Percentiles rank a stretch among this genome's conserved stretches.
phyloP scores from a whole-genome alignment of 2,888 invertebrate genomes.

The Ischnus inquisitorius region DNA sequence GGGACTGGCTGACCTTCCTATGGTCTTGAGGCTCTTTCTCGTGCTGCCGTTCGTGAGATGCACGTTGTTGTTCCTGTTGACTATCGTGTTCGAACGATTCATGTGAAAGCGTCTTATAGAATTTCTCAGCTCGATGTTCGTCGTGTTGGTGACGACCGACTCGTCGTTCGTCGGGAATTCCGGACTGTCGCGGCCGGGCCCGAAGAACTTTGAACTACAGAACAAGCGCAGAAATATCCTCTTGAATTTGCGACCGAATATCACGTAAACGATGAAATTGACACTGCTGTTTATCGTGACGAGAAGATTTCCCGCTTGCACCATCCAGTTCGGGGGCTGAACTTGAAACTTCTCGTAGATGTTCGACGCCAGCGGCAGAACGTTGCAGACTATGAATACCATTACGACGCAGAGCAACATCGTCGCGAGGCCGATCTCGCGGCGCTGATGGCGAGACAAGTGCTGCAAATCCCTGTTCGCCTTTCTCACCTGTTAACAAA shows the following conservation, averaged over 20 bases:
- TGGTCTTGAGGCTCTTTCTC: slow-evolving; percentile 76
- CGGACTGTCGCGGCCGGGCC: slow-evolving; percentile 88
- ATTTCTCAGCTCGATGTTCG: slow-evolving; percentile 89
- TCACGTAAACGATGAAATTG: slow-evolving; percentile 99
- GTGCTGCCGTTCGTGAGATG: slow-evolving; percentile 77
- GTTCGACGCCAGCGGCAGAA: slow-evolving; percentile 94
- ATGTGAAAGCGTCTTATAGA: slow-evolving; percentile 88
- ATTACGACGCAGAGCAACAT: slow-evolving; percentile 98
- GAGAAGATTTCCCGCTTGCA: slow-evolving; percentile 95
- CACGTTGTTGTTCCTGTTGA: slow-evolving; percentile 82
- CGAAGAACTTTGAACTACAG: slow-evolving; percentile 88
- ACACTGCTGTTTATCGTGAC: slow-evolving; percentile 99
- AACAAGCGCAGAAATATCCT: slow-evolving; percentile 93
- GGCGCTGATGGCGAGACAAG: slow-evolving; percentile 94
- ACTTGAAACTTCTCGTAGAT: slow-evolving; percentile 93
- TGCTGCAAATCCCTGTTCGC: slow-evolving; percentile 96
- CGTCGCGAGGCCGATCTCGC: slow-evolving; percentile 97
- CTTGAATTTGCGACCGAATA: slow-evolving; percentile 98
- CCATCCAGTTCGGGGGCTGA: slow-evolving; percentile 89
- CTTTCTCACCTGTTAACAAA: slow-evolving; percentile 89
- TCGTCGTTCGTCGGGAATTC: slow-evolving; percentile 93
- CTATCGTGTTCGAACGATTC: slow-evolving; percentile 86
- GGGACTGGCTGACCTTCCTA: slow-evolving; percentile 84
- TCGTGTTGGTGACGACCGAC: slow-evolving; percentile 91
- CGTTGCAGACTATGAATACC: slow-evolving; percentile 97